phyloP scores from a whole-genome alignment of 2,888 invertebrate species.

The Teleiodes luculella region DNA sequence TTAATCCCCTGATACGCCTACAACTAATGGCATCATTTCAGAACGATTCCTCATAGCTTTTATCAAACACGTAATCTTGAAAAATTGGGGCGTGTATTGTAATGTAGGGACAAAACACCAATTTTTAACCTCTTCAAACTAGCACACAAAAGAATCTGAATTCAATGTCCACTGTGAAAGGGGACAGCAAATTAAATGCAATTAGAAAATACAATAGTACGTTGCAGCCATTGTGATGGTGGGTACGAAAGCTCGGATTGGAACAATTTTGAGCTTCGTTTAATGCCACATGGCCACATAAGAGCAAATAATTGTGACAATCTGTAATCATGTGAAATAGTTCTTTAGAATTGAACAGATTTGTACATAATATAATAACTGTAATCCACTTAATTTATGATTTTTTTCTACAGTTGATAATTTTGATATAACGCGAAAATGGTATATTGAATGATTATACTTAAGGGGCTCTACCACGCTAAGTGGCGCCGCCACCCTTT shows the following conservation, averaged over 20 bases:
- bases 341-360: background rate
- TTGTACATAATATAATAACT: too few species aligned
- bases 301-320: slow-evolving; percentile 38
- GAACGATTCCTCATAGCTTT: background rate
- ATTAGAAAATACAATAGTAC: slow-evolving; percentile 44
- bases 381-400: too few species aligned
- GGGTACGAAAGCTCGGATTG: slow-evolving; percentile 35
- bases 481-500: too few species aligned
- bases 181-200: slow-evolving; percentile 52
- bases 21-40: background rate
- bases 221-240: slow-evolving; percentile 43
- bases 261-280: slow-evolving; percentile 32
- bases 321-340: slow-evolving; percentile 27
- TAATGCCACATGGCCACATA: slow-evolving; percentile 44
- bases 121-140: slow-evolving; percentile 3
- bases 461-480: too few species aligned
- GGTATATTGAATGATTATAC: too few species aligned
- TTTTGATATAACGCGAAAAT: too few species aligned
- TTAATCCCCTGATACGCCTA: slow-evolving; percentile 9
- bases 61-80: slow-evolving; percentile 2
- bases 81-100: background rate
- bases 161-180: slow-evolving; percentile 36
- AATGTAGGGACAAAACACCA: background rate
- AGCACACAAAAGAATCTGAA: background rate
- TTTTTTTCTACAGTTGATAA: too few species aligned